phyloP scores from a whole-genome alignment of 2,113 vertebrate genomes.

The Boleophthalmus pectinirostris region DNA sequence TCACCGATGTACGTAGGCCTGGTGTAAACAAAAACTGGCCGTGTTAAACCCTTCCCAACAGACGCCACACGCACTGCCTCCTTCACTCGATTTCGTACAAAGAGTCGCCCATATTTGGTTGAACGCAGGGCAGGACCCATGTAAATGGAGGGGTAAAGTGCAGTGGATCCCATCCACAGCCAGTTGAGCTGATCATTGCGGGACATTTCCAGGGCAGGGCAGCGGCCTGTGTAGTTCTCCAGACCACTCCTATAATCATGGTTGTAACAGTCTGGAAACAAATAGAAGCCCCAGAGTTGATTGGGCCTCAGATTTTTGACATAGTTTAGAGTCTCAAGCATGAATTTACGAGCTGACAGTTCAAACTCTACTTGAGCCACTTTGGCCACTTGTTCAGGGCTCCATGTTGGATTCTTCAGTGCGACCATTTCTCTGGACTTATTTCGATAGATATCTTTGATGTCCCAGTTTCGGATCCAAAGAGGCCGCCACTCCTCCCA shows the following conservation, averaged over 20 bases:
- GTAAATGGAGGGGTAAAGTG: slow-evolving; percentile 82
- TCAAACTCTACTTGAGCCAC: slow-evolving; percentile 80
- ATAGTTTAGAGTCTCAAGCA: slow-evolving; percentile 76
- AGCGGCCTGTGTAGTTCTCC: slow-evolving; percentile 77
- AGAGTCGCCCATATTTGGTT: slow-evolving; percentile 69
- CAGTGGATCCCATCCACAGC: slow-evolving; percentile 83
- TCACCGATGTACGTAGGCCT: slow-evolving; percentile 77
- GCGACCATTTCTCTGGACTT: slow-evolving; percentile 68
- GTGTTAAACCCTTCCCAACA: slow-evolving; percentile 65
- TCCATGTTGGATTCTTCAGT: slow-evolving; percentile 68
- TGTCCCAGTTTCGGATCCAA: slow-evolving; percentile 84
- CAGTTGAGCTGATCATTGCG: slow-evolving; percentile 80
- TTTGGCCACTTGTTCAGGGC: slow-evolving; percentile 64
- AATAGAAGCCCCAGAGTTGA: slow-evolving; percentile 84
- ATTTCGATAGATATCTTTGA: slow-evolving; percentile 78
- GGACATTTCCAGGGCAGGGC: slow-evolving; percentile 71
- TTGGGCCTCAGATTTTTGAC: slow-evolving; percentile 74
- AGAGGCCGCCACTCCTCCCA: slow-evolving; percentile 86
- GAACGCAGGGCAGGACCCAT: slow-evolving; percentile 65
- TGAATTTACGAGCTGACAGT: slow-evolving; percentile 74
- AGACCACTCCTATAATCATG: slow-evolving; percentile 76
- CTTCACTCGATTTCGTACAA: slow-evolving; percentile 75
- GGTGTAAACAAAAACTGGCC: slow-evolving; percentile 81
- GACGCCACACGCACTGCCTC: slow-evolving; percentile 80
- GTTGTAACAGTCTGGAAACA: slow-evolving; percentile 87